phyloP scores from a whole-genome alignment of 2,888 invertebrate species.

The Graphium colonna region DNA sequence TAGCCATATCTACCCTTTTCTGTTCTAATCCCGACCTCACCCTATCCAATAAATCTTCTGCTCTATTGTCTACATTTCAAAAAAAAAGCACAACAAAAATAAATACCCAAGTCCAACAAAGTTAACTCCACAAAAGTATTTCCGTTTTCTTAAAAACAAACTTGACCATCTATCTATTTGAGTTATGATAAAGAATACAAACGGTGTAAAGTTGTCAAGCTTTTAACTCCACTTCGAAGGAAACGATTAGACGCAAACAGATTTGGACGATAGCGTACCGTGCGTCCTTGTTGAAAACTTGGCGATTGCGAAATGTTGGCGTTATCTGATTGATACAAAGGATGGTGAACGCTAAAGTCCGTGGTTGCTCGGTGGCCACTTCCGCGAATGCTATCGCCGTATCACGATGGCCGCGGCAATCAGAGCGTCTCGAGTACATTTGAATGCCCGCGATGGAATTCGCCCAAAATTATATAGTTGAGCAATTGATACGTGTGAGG shows the following conservation, averaged over 20 bases:
- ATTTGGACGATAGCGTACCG: not conserved
- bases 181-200: no score
- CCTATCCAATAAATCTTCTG: no score
- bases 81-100: no score
- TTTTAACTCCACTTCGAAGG: not conserved
- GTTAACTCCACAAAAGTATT: no score
- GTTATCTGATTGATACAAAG: constrained; percentile 37
- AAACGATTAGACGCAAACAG: not conserved
- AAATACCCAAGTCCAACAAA: no score
- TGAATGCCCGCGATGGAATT: constrained; percentile 9
- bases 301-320: constrained; percentile 33
- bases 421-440: constrained; percentile 47
- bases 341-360: constrained; percentile 32
- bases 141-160: no score
- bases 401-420: constrained; percentile 33
- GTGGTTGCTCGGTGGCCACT: constrained; percentile 28
- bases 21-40: no score
- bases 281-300: constrained; percentile 28
- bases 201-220: not conserved
- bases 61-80: no score
- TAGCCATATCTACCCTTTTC: no score
- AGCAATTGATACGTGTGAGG: not conserved
- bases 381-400: constrained; percentile 40
- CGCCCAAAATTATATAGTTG: constrained; percentile 3
- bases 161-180: no score